These are phyloP conservation scores for Meloidogyne chitwoodi DNA, from an alignment of 1,140 invertebrate genomes.

Conservation along the genomic window DNA sequence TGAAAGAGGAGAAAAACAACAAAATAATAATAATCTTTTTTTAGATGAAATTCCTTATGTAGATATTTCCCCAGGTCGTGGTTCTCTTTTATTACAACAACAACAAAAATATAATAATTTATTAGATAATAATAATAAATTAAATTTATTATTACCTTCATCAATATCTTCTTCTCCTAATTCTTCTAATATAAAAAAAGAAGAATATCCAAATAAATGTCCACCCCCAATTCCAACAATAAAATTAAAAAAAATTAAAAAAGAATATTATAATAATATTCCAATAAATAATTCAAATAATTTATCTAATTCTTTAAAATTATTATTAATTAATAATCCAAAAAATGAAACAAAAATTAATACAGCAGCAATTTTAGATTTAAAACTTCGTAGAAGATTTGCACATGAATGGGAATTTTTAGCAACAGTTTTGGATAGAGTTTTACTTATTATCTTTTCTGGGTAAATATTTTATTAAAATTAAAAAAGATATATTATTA, in stretches of 20 bases:
- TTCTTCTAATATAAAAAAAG: neutral
- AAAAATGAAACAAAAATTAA: constrained; percentile 9
- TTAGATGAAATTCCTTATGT: constrained; percentile 41
- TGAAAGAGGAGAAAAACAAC: constrained; percentile 24
- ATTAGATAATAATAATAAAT: too few relatives aligned
- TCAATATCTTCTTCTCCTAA: neutral
- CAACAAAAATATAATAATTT: neutral
- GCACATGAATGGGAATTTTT: constrained; percentile 60
- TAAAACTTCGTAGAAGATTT: constrained; percentile 47
- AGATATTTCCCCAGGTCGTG: constrained; percentile 34
- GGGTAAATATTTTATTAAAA: constrained; percentile 2
- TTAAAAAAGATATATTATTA: neutral
- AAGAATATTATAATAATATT: neutral
- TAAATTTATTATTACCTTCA: too few relatives aligned
- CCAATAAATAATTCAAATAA: neutral
- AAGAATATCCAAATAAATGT: neutral
- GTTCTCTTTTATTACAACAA: neutral
- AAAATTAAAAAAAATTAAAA: neutral
- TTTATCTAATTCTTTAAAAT: neutral
- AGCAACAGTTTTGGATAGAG: constrained; percentile 55
- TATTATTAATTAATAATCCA: neutral
- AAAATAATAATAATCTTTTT: neutral
- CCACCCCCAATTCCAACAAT: constrained; percentile 4
- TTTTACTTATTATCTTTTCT: constrained; percentile 55
- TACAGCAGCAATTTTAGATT: constrained; percentile 42